A percentile compares a stretch with the other conserved stretches of the same genome.
Conservation (phyloP, 1,140 invertebrate genomes). For the Drosophila burlai region DNA sequence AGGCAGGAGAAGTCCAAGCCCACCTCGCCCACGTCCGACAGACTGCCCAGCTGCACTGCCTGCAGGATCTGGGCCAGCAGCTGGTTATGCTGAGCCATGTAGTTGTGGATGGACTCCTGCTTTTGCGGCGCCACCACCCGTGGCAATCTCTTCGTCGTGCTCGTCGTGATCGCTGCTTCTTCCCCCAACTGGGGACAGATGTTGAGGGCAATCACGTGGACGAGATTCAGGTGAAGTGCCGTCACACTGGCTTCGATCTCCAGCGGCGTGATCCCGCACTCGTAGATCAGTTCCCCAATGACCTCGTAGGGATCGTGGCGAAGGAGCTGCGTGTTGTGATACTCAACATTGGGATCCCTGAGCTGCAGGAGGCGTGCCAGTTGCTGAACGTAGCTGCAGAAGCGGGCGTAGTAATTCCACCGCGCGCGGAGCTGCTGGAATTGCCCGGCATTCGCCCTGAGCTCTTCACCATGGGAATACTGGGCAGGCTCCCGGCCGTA, state of each 20-base stretch:
- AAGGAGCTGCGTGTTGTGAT: slow-evolving; percentile 84
- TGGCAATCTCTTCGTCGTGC: neutral
- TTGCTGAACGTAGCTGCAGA: slow-evolving; percentile 85
- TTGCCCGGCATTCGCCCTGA: slow-evolving; percentile 45
- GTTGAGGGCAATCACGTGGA: slow-evolving; percentile 87
- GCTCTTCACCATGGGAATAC: slow-evolving; percentile 47
- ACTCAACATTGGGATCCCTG: slow-evolving; percentile 82
- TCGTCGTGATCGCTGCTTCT: neutral
- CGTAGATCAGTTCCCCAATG: slow-evolving; percentile 87
- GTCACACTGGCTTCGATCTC: slow-evolving; percentile 87
- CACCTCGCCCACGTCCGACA: slow-evolving; percentile 38
- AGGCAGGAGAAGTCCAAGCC: slow-evolving; percentile 72
- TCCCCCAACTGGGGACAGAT: slow-evolving; percentile 86
- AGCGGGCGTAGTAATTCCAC: slow-evolving; percentile 83
- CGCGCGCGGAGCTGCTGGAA: slow-evolving; percentile 69
- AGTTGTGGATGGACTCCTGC: slow-evolving; percentile 85
- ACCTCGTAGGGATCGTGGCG: slow-evolving; percentile 83
- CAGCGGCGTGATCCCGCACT: slow-evolving; percentile 86
- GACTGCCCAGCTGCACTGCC: slow-evolving; percentile 84
- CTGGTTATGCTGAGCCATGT: slow-evolving; percentile 87
- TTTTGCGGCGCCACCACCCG: slow-evolving; percentile 48
- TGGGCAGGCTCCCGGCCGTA: slow-evolving; percentile 52
- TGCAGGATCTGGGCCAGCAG: slow-evolving; percentile 87
- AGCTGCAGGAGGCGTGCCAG: slow-evolving; percentile 85
- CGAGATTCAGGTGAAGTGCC: slow-evolving; percentile 87